These are phyloP conservation scores for Drosophila fulvimacula DNA, from an alignment of 2,888 invertebrate genomes.

Conservation along the genomic window DNA sequence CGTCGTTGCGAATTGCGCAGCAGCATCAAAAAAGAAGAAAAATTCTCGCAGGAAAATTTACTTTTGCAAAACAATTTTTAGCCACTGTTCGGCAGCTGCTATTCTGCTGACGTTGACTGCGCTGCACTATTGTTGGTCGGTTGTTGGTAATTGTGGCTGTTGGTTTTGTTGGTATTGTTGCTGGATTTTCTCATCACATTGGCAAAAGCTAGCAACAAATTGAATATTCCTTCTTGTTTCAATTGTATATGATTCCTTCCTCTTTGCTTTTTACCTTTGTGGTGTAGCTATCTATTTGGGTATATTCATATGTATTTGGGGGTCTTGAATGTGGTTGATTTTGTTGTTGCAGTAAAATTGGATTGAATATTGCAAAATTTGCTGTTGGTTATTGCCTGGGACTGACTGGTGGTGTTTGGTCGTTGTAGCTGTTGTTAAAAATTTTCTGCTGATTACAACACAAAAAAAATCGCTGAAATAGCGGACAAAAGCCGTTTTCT, in stretches of 20 bases:
- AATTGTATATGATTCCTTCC: constrained; percentile 27
- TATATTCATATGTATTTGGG: constrained; percentile 9
- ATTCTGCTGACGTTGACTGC: constrained; percentile 44
- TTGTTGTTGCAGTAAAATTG: constrained; percentile 49
- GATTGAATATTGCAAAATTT: constrained; percentile 60
- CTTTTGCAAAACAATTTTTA: constrained; percentile 41
- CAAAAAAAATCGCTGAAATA: constrained; percentile 88
- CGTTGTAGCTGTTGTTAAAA: constrained; percentile 72
- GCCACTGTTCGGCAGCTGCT: constrained; percentile 47
- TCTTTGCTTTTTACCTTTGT: constrained; percentile 59
- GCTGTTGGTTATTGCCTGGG: constrained; percentile 60
- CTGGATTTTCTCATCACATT: constrained; percentile 68
- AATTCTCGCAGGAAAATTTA: constrained; percentile 43
- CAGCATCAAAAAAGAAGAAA: constrained; percentile 47
- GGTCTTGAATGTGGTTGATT: constrained; percentile 43
- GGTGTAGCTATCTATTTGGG: constrained; percentile 20
- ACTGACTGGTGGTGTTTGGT: constrained; percentile 67
- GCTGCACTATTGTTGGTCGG: constrained; percentile 54
- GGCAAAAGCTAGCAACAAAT: constrained; percentile 51
- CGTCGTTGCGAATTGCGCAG: constrained; percentile 54
- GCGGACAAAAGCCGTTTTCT: constrained; percentile 86
- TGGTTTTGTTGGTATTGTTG: constrained; percentile 46
- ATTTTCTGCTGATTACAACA: constrained; percentile 79
- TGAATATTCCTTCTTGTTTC: constrained; percentile 41
- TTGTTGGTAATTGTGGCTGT: constrained; percentile 49